Evolutionary conservation across 2,113 vertebrate genomes (phyloP).

Genomic region (Syngnathus floridae): DNA sequence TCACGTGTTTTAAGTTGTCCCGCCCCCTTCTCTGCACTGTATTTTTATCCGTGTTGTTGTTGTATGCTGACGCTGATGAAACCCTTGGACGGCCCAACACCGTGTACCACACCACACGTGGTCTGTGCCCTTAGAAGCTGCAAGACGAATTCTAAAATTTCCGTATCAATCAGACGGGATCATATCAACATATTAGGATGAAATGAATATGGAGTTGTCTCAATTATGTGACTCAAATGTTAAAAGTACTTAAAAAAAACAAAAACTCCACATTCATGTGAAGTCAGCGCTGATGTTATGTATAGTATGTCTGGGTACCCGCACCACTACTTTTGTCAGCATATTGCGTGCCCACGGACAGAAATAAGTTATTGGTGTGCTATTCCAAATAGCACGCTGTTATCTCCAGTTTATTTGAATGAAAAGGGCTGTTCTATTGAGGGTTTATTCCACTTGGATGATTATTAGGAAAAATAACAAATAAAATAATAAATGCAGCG

Average conservation of each 20-base stretch:
- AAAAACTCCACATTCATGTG: too few species aligned
- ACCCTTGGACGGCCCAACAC: neutral
- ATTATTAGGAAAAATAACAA: neutral
- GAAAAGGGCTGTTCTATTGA: neutral
- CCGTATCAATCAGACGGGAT: neutral
- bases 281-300: too few species aligned
- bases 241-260: too few species aligned
- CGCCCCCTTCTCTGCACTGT: neutral
- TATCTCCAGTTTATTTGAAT: neutral
- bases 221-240: too few species aligned
- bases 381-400: too few species aligned
- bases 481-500: too few species aligned
- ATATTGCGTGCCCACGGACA: too few species aligned
- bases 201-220: too few species aligned
- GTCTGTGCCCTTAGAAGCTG: too few species aligned
- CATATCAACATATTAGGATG: neutral
- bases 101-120: neutral
- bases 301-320: too few species aligned
- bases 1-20: neutral
- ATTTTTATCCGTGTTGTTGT: neutral
- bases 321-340: too few species aligned
- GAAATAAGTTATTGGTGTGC: too few species aligned
- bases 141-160: neutral
- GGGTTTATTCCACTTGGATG: neutral
- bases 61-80: neutral